phyloP scores from a whole-genome alignment of 2,113 vertebrate species.

The Rostratula benghalensis region DNA sequence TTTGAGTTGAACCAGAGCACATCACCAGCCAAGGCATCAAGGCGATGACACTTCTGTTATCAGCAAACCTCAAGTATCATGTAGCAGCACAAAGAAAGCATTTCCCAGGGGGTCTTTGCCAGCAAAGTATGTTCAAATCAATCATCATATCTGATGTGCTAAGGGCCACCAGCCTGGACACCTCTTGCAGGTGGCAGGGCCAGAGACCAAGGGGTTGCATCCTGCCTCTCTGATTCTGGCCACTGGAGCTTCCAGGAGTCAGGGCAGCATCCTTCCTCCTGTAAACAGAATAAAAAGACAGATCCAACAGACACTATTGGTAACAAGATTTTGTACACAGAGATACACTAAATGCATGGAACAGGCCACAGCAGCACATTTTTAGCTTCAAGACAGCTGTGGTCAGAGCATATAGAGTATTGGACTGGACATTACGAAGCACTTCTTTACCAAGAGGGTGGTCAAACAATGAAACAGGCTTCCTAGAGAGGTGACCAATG shows the following conservation, averaged over 20 bases:
- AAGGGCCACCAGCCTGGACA: neutral
- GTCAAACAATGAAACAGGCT: neutral
- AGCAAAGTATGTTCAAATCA: neutral
- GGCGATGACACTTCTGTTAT: neutral
- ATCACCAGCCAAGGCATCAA: neutral
- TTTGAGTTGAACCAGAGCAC: neutral
- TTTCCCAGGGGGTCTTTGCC: neutral
- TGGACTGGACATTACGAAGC: neutral
- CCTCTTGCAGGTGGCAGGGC: neutral
- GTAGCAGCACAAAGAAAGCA: neutral
- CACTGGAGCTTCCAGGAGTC: neutral
- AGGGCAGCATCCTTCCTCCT: neutral
- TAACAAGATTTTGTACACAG: neutral
- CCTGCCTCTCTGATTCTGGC: neutral
- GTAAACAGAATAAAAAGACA: neutral
- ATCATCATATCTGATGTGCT: neutral
- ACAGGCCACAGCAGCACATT: neutral
- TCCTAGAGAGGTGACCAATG: neutral
- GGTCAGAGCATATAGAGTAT: neutral
- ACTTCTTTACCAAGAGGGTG: neutral
- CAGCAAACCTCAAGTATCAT: neutral
- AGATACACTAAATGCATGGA: too few relatives aligned
- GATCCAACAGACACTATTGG: rapidly evolving
- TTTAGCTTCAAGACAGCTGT: neutral
- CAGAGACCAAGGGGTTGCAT: neutral